A percentile compares a stretch with the other conserved stretches of the same genome.
These are phyloP conservation scores for Caenorhabditis sp. DNA, from an alignment of 2,888 invertebrate species.

Conservation along the genomic window DNA sequence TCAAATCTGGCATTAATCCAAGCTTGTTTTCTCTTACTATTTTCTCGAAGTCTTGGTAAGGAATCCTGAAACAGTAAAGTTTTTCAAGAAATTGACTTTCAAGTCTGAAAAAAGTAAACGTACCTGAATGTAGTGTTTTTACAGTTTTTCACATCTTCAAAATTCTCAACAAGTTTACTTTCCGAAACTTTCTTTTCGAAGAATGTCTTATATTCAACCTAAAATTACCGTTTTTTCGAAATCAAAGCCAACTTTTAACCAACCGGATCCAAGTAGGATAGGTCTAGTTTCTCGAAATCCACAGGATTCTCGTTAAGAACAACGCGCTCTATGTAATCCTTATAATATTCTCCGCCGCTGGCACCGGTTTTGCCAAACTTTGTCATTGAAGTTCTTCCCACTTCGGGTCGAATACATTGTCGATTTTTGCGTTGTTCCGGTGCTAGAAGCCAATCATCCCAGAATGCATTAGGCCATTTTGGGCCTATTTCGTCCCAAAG, in stretches of 20 bases:
- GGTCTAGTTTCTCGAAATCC: conserved; percentile 87
- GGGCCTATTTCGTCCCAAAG: conserved; percentile 86
- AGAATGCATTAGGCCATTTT: conserved; percentile 82
- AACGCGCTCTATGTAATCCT: conserved; percentile 91
- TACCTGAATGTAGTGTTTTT: background rate
- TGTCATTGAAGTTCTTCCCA: conserved; percentile 83
- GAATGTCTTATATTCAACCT: background rate
- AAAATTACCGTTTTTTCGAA: too few species aligned
- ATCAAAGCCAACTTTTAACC: too few species aligned
- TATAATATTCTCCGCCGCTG: conserved; percentile 92
- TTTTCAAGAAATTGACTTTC: background rate
- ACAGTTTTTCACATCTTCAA: background rate
- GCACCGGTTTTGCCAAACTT: conserved; percentile 87
- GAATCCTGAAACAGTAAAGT: background rate
- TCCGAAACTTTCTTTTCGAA: background rate
- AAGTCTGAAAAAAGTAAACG: background rate
- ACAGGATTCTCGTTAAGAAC: conserved; percentile 87
- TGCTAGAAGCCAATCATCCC: conserved; percentile 98
- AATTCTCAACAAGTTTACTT: background rate
- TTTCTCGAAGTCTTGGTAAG: background rate
- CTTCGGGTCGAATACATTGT: conserved; percentile 51
- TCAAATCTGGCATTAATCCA: background rate
- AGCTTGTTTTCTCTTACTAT: background rate
- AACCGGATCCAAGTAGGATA: conserved; percentile 79
- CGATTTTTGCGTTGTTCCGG: conserved; percentile 74